Evolutionary conservation across 2,797 vertebrate genomes (phyloP), one percentile per base, ranked within the genome.

Genomic region (Poliocrania exsul): DNA sequence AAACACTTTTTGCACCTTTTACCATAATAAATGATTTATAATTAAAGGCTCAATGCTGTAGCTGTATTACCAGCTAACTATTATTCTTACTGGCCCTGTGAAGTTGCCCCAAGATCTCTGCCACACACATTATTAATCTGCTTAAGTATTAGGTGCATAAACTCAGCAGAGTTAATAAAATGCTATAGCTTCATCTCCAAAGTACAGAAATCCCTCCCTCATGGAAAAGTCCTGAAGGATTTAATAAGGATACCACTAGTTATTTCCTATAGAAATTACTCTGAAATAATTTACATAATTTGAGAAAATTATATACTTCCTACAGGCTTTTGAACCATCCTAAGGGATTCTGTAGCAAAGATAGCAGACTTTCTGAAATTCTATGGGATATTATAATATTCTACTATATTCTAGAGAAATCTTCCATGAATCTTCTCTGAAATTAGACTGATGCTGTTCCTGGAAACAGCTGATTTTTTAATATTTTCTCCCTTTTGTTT

Each of bases 191-290:
- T 85, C 78, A 94, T 97, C 95, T 97, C 93, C 75, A 92, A 96
- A 95, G 86, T 88, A 91, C 92, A 82, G 92, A 95, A 95, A 96
- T 93, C 91, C 85, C 87, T 95, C 94, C 91, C 96, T 93, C 78
- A 93, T 93, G 94, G 91, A 95, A 93, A 95, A 96, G 84, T 96
- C 96, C 94, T 96, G 91, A 90, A 96, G 94, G 96, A 96, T 95
- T 96, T 96, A 96, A 95, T 93, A 95, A 93, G 91, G 91, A 93
- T 95, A 94, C 87, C 79, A 96, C 81, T 65, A 96, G 94, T 95
- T 95, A 95, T 95, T 96, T 96, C 94, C 94, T 96, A 96, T 88
- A 96, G 94, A 96, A 96, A 96, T 96, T 95, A 94, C 89, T 90
- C 91, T 29, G 95, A 96, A 94, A 92, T 96, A 87, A 96, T 96